Evolutionary conservation across 2,888 invertebrate genomes (phyloP), one percentile per base, ranked within the genome.

Genomic region (Pheosia tremula): DNA sequence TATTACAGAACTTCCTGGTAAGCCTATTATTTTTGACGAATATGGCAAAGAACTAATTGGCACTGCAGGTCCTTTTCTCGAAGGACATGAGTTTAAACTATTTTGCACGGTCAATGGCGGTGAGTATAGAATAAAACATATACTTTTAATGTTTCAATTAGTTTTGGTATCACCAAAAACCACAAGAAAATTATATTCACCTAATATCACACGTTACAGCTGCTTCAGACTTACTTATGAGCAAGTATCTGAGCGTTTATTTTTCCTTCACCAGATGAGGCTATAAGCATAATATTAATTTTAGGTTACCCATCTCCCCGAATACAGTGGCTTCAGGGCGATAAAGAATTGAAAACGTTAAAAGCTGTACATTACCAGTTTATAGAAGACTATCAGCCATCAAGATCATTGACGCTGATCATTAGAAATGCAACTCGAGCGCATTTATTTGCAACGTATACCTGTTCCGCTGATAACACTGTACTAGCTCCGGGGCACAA

Each of bases 101-200:
- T 95, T 95, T 73, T 97, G 97, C 86, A 94, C 96, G 67, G 96
- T 97, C 61, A 94, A 94, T 57, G 97, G 97, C 81, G 97, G 97
- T 97, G 87, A 88, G 90, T 11, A 24, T n/a, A 47, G 5, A n/a
- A 47, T 47, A n/a, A 47, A 5, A 24, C 24, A 24, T 2, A 24
- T 24, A 24, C 24, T 24, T 24, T 24, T 24, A 24, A 24, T 24
- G 24, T 24, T 24, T 24, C 24, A 24, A 24, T 24, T 24, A 24
- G 2, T 24, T 24, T 24, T 24, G 24, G 2, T 24, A 24, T 24
- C 0, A 24, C 0, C 0, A 24, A 0, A 24, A 24, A 2, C 24
- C 24, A 1, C 24, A 24, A 24, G 24, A 24, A 24, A 24, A 24
- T 24, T 0, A 24, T 24, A 24, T 24, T 24, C 24, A 24, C 24